These are phyloP conservation scores for Buphagus erythrorhynchus DNA, from an alignment of 2,797 vertebrate species.

Conservation along the genomic window DNA sequence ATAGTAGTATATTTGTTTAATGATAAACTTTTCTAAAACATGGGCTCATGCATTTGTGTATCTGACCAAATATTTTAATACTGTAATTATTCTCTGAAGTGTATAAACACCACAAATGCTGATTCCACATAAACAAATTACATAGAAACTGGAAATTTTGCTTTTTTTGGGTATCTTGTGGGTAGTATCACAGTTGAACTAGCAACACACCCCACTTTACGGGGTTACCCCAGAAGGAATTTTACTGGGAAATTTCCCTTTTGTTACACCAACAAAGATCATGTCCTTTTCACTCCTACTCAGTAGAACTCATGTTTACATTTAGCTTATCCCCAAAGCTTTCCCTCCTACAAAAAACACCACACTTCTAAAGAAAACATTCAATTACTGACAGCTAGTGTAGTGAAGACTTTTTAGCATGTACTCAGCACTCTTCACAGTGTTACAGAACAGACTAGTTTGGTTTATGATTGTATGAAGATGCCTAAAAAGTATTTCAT, in stretches of 20 bases:
- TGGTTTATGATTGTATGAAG: not conserved
- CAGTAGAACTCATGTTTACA: not conserved
- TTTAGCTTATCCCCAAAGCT: not conserved
- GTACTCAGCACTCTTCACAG: not conserved
- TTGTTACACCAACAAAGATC: not conserved
- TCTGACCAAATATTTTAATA: not conserved
- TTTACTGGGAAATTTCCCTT: not conserved
- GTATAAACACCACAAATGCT: not conserved
- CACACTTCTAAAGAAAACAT: not conserved
- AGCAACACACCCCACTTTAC: not conserved
- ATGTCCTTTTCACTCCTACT: not conserved
- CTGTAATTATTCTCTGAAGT: not conserved
- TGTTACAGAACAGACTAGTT: not conserved
- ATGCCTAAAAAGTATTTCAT: not conserved
- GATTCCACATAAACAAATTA: not conserved
- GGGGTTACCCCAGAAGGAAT: not conserved
- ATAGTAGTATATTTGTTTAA: not conserved
- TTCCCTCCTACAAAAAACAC: not conserved
- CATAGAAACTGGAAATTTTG: not conserved
- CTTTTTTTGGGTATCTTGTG: not conserved
- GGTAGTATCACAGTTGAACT: not conserved
- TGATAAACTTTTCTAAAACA: not conserved
- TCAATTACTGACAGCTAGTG: not conserved
- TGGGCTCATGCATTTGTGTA: not conserved
- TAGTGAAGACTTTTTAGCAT: not conserved